Percentiles rank a stretch among this genome's conserved stretches.
Conservation (phyloP, 2,888 invertebrate genomes). For the Allacma fusca region DNA sequence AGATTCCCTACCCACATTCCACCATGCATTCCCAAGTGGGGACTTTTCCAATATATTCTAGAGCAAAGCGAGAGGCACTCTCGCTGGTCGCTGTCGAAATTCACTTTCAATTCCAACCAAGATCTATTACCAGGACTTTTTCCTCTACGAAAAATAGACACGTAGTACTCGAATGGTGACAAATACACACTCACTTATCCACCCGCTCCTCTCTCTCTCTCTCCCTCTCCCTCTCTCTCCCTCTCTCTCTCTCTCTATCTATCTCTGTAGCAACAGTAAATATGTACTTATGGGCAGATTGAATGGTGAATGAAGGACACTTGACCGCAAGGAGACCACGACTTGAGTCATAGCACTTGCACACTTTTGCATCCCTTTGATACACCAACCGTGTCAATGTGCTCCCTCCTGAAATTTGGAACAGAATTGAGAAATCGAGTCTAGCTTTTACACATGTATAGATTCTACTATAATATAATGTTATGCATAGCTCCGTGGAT, state of each 20-base stretch:
- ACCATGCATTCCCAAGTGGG: neutral
- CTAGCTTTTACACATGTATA: no score
- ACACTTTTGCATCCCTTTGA: neutral
- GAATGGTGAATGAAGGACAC: slow-evolving; percentile 7
- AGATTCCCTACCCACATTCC: no score
- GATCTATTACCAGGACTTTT: neutral
- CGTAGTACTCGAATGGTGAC: neutral
- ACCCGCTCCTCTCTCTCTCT: no score
- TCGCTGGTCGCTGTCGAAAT: neutral
- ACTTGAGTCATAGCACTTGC: neutral
- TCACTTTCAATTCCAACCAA: slow-evolving; percentile 2
- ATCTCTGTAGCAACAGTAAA: neutral
- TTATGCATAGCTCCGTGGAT: no score
- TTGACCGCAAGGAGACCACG: neutral
- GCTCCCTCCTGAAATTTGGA: neutral
- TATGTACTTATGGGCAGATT: neutral
- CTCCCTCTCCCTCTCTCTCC: no score
- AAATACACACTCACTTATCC: no score
- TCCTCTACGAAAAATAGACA: neutral
- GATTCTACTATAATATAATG: no score
- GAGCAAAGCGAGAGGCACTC: neutral
- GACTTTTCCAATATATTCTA: slow-evolving; percentile 9
- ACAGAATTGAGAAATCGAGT: no score
- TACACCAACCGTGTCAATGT: neutral
- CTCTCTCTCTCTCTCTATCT: no score